Evolutionary conservation across 2,888 invertebrate genomes (phyloP).

Genomic region (Diaphora mendica): DNA sequence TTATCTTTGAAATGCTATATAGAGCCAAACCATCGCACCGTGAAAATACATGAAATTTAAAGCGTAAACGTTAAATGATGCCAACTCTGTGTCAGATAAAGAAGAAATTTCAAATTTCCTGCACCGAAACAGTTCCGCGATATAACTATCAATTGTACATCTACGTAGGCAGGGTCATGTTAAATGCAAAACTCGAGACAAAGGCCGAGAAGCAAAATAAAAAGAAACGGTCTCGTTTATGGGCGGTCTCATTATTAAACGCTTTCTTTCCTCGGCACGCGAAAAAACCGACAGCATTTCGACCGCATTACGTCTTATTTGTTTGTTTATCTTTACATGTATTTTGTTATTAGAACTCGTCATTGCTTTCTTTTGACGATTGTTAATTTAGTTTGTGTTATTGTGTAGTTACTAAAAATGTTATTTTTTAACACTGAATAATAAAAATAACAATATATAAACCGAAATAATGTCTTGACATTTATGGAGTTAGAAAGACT

Average conservation of each 20-base stretch:
- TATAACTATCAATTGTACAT: conserved; percentile 26
- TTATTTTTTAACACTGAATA: not conserved
- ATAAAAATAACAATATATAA: too few relatives aligned
- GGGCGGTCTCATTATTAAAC: conserved; percentile 75
- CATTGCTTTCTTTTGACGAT: conserved; percentile 30
- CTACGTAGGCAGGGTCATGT: conserved; percentile 46
- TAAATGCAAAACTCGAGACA: conserved; percentile 65
- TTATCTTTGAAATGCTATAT: not conserved
- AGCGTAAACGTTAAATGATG: conserved; percentile 45
- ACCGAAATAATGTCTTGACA: too few relatives aligned
- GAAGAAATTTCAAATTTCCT: conserved; percentile 45
- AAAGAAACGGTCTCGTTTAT: conserved; percentile 71
- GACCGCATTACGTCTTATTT: conserved; percentile 59
- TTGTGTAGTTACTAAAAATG: not conserved
- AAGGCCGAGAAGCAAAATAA: conserved; percentile 68
- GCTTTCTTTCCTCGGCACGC: conserved; percentile 64
- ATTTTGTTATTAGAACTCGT: conserved; percentile 50
- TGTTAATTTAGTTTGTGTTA: conserved; percentile 5
- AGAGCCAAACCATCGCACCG: conserved; percentile 25
- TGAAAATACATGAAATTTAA: conserved; percentile 43
- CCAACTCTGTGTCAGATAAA: conserved; percentile 56
- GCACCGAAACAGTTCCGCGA: conserved; percentile 34
- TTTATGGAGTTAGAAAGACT: too few relatives aligned
- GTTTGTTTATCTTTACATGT: conserved; percentile 55
- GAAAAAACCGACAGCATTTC: conserved; percentile 60